A percentile compares a stretch with the other conserved stretches of the same genome.
Evolutionary conservation across 2,888 invertebrate species (phyloP).

Genomic region (Ichneumoninae sp.): DNA sequence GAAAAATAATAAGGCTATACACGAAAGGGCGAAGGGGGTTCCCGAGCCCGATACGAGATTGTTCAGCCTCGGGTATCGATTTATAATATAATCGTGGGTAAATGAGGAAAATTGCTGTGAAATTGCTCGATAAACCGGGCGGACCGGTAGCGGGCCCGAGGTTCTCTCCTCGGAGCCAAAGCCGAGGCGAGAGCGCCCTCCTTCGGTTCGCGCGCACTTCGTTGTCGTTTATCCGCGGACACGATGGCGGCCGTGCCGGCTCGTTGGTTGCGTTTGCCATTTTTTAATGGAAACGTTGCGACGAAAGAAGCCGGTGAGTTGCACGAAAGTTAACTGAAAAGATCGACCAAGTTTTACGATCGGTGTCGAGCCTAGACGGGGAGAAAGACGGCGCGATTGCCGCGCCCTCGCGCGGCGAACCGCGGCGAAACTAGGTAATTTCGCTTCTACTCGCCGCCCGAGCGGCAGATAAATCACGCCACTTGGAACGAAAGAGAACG

Average conservation of each 20-base stretch:
- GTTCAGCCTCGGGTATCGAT: slow-evolving; percentile 75
- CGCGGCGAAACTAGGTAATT: slow-evolving; percentile 73
- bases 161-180: slow-evolving; percentile 26
- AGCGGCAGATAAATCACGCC: slow-evolving; percentile 81
- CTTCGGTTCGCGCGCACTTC: slow-evolving; percentile 16
- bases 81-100: slow-evolving; percentile 80
- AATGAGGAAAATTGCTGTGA: slow-evolving; percentile 84
- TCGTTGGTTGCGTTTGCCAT: neutral
- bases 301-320: neutral
- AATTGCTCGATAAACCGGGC: slow-evolving; percentile 81
- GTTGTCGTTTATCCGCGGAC: slow-evolving; percentile 41
- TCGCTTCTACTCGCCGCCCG: slow-evolving; percentile 75
- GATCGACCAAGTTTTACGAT: slow-evolving; percentile 33
- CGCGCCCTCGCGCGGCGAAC: slow-evolving; percentile 60
- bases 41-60: slow-evolving; percentile 52
- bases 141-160: slow-evolving; percentile 69
- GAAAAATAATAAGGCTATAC: neutral
- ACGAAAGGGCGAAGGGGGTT: slow-evolving; percentile 41
- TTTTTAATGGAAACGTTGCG: slow-evolving; percentile 75
- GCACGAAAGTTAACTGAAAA: slow-evolving; percentile 53
- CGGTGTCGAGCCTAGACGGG: neutral
- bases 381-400: neutral
- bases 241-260: slow-evolving; percentile 74
- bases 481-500: slow-evolving; percentile 72
- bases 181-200: neutral